Conservation (phyloP, 1,140 invertebrate species). For the Euwallacea similis region DNA sequence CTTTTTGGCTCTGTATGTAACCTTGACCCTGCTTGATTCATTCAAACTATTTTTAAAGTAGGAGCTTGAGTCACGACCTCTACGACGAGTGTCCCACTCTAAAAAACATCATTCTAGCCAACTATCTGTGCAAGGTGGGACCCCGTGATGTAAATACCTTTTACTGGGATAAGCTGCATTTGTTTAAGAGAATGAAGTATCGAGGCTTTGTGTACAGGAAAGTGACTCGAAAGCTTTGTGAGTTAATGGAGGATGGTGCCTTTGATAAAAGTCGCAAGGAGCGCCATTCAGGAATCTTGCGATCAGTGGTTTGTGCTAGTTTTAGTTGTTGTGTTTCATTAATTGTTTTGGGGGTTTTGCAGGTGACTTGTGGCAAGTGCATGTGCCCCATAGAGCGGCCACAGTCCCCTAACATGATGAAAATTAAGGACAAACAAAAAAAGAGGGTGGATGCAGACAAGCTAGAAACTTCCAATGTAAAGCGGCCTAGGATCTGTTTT, state of each 20-base stretch:
- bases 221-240: constrained; percentile 4
- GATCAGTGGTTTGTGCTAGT: neutral
- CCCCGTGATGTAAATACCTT: neutral
- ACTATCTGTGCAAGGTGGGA: neutral
- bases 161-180: constrained; percentile 5
- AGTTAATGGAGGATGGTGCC: constrained; percentile 6
- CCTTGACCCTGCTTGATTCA: neutral
- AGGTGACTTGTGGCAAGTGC: neutral
- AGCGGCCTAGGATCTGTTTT: no score
- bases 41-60: neutral
- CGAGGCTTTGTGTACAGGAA: constrained; percentile 11
- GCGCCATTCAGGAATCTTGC: constrained; percentile 11
- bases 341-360: neutral
- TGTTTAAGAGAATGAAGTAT: constrained; percentile 21
- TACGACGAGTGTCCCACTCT: constrained; percentile 16
- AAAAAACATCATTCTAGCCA: constrained; percentile 12
- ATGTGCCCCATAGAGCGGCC: neutral
- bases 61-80: constrained; percentile 22
- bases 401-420: neutral
- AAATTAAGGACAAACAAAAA: no score
- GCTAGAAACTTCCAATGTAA: no score
- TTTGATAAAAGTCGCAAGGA: constrained; percentile 11
- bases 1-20: constrained; percentile 23
- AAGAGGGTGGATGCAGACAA: no score
- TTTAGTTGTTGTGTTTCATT: neutral